Evolutionary conservation across 1,140 invertebrate genomes (phyloP).

Genomic region (Sycophila sp.): DNA sequence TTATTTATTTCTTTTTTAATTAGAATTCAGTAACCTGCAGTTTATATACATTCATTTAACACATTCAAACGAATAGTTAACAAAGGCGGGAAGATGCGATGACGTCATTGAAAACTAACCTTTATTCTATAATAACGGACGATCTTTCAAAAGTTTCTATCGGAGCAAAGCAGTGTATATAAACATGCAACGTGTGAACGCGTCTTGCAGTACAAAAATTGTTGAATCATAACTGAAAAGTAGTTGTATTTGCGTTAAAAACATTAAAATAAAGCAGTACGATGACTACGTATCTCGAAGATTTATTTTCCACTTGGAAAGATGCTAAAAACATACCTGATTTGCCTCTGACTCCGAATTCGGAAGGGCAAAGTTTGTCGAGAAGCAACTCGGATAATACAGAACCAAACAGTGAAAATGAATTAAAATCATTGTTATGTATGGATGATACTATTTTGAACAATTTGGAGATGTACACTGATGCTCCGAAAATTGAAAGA

Average conservation of each 20-base stretch:
- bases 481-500: not conserved
- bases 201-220: no score
- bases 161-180: no score
- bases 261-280: not conserved
- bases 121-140: no score
- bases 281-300: not conserved
- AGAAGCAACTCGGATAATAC: not conserved
- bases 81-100: no score
- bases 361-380: not conserved
- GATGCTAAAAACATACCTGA: not conserved
- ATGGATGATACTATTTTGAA: constrained; percentile 43
- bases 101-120: no score
- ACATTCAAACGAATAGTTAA: no score
- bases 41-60: no score
- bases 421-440: constrained; percentile 35
- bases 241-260: not conserved
- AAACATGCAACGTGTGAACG: no score
- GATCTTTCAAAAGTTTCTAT: no score
- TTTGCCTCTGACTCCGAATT: not conserved
- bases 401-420: not conserved
- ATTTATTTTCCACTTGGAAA: not conserved
- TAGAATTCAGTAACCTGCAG: no score
- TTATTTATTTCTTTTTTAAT: no score
- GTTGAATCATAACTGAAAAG: no score
- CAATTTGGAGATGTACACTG: constrained; percentile 32